Percentiles rank a stretch among this genome's conserved stretches.
Conservation (phyloP, 2,113 vertebrate genomes). For the Erinaceus europaeus region DNA sequence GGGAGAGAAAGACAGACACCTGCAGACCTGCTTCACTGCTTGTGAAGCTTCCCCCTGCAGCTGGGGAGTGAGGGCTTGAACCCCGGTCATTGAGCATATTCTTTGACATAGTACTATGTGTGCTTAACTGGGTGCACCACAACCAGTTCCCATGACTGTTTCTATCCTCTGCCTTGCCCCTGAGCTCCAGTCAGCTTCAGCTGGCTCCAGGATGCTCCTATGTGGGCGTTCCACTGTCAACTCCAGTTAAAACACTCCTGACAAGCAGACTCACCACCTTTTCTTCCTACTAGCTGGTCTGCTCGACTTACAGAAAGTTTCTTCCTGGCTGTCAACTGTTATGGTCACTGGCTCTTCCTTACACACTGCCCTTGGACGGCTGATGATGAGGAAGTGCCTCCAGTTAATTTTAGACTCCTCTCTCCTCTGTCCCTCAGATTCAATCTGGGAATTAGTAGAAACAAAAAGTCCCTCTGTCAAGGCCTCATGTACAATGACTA, state of each 20-base stretch:
- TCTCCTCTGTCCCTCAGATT: background rate
- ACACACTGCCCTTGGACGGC: background rate
- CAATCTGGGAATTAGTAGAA: background rate
- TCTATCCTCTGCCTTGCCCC: conserved; percentile 27
- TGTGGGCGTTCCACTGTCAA: conserved; percentile 66
- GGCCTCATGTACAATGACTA: background rate
- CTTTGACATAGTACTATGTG: too few relatives aligned
- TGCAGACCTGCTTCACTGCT: too few relatives aligned
- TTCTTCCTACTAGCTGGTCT: conserved; percentile 50
- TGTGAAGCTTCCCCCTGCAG: too few relatives aligned
- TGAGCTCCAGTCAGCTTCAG: conserved; percentile 53
- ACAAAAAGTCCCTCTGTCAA: background rate
- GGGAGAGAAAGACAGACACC: too few relatives aligned
- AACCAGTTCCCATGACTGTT: too few relatives aligned
- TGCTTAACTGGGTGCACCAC: too few relatives aligned
- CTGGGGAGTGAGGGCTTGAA: too few relatives aligned
- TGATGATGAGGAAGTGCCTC: background rate
- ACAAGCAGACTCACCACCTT: conserved; percentile 46
- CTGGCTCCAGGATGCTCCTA: conserved; percentile 59
- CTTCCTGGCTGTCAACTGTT: background rate
- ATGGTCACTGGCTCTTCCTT: background rate
- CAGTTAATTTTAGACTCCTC: background rate
- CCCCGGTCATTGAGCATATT: too few relatives aligned
- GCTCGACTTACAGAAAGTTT: background rate
- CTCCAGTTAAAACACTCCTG: conserved; percentile 56